Percentiles rank a stretch among this genome's conserved stretches.
These are phyloP conservation scores for Lophura nycthemera DNA, from an alignment of 2,113 vertebrate genomes.

Conservation along the genomic window DNA sequence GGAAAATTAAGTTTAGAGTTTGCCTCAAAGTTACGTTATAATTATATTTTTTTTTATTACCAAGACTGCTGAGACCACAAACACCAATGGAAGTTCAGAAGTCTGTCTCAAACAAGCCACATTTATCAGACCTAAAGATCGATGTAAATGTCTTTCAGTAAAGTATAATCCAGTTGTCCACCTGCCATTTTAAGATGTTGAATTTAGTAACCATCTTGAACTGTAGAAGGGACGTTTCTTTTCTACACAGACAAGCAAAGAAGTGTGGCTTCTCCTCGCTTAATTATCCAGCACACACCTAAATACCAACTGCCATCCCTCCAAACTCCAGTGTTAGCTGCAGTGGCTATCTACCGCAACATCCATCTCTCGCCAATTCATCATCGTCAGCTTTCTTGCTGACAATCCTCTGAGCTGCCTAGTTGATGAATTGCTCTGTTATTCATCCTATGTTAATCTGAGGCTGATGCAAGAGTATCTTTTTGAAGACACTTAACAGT, in stretches of 20 bases:
- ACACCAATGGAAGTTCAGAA: not conserved
- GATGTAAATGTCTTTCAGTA: not conserved
- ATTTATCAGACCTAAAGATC: not conserved
- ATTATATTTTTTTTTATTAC: not conserved
- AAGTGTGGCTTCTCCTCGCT: not conserved
- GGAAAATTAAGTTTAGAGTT: not conserved
- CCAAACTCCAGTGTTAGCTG: not conserved
- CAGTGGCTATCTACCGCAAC: not conserved
- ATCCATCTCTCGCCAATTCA: constrained; percentile 38
- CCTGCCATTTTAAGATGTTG: not conserved
- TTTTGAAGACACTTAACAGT: constrained; percentile 52
- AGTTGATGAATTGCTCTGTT: constrained; percentile 67
- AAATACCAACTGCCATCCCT: constrained; percentile 25
- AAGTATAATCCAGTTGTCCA: not conserved
- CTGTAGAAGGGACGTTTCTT: not conserved
- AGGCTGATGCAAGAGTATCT: constrained; percentile 36
- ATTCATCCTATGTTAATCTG: constrained; percentile 63
- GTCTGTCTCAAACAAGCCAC: not conserved
- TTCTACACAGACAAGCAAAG: not conserved
- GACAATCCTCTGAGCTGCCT: constrained; percentile 61
- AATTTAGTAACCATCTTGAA: not conserved
- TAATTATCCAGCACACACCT: constrained; percentile 17
- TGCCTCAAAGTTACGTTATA: not conserved
- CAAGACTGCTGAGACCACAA: not conserved
- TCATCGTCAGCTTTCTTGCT: constrained; percentile 56